Evolutionary conservation across 2,113 vertebrate species (phyloP).

Genomic region (Nerophis lumbriciformis): DNA sequence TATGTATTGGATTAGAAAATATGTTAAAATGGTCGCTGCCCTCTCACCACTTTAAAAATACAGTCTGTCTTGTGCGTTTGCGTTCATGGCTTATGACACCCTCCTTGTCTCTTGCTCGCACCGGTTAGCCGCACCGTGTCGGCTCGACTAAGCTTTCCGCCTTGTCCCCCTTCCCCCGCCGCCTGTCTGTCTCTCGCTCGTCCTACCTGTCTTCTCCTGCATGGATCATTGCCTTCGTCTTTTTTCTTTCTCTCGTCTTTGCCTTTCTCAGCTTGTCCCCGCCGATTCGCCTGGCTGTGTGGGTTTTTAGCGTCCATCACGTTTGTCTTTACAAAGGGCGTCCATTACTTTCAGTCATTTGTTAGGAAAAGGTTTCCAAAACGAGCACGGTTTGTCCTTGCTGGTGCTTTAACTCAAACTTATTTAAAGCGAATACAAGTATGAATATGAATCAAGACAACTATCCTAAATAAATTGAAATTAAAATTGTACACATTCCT

Average conservation of each 20-base stretch:
- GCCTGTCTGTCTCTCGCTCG: slow-evolving; percentile 22
- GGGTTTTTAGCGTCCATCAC: slow-evolving; percentile 38
- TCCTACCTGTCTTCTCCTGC: slow-evolving; percentile 47
- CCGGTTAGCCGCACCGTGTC: slow-evolving; percentile 45
- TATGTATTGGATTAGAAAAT: neutral
- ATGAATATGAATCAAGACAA: no score
- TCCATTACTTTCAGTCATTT: slow-evolving; percentile 7
- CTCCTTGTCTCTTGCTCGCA: slow-evolving; percentile 34
- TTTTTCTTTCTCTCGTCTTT: slow-evolving; percentile 8
- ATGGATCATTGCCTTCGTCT: slow-evolving; percentile 38
- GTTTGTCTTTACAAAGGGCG: neutral
- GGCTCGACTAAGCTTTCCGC: slow-evolving; percentile 35
- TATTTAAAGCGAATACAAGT: no score
- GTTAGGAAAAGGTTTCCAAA: slow-evolving; percentile 3
- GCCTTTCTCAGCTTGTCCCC: slow-evolving; percentile 47
- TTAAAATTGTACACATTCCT: no score
- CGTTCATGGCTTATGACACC: slow-evolving; percentile 63
- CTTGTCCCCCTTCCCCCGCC: slow-evolving; percentile 1
- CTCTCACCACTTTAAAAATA: slow-evolving; percentile 65
- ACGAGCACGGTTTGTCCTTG: neutral
- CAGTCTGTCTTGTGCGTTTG: slow-evolving; percentile 50
- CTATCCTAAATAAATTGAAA: no score
- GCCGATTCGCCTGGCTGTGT: slow-evolving; percentile 26
- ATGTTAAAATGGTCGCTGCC: slow-evolving; percentile 21
- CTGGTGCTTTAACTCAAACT: no score